Base-by-base conservation (phyloP, 2,797 vertebrate species). In the Leptatherina wallacei region DNA sequence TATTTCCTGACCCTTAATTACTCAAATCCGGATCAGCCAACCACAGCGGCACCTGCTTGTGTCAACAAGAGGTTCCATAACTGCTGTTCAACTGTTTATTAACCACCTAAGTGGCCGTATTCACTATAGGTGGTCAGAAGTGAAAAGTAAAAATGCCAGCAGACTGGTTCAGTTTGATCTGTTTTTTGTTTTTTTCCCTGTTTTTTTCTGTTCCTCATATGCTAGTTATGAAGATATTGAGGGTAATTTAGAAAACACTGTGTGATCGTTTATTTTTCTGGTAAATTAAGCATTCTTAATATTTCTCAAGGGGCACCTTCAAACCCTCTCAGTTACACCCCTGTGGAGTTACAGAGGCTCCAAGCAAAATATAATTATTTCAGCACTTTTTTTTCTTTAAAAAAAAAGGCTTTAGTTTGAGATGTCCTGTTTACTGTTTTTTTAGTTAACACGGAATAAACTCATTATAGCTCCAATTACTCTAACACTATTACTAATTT, bases 321-420 rank as follows among this genome's bases (percentile, higher is more conserved):
- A 82, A 72, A 70, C 65, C 69, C 72, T 61, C 32, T 73, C 59
- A 62, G 18, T 67, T 51, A 36, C 68, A 73, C 71, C 79, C 1
- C 54, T 40, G 57, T 33, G 54, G 65, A 80, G 10, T 40, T 22
- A 75, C 61, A 32, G 20, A 16, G 69, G 57, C 74, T 56, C 42
- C 22, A 20, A 85, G 77, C 69, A 63, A 81, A 72, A 74, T 77
- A 79, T 84, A 81, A 85, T 86, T 81, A 82, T 84, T 82, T 83
- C 74, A 77, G 13, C 27, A 27, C 42, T 27, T 36, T 63, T 75
- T 81, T 49, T 63, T 75, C 80, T 49, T 60, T 40, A 8, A 27
- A 32, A 32, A n/a, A 8, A n/a, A 10, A 76, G 52, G 42, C 20
- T 74, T 71, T 14, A 10, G 40, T 80, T 78, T 75, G 24, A 74